A percentile compares a stretch with the other conserved stretches of the same genome.
Evolutionary conservation across 2,113 vertebrate genomes (phyloP).

Genomic region (Spilogale gracilis): DNA sequence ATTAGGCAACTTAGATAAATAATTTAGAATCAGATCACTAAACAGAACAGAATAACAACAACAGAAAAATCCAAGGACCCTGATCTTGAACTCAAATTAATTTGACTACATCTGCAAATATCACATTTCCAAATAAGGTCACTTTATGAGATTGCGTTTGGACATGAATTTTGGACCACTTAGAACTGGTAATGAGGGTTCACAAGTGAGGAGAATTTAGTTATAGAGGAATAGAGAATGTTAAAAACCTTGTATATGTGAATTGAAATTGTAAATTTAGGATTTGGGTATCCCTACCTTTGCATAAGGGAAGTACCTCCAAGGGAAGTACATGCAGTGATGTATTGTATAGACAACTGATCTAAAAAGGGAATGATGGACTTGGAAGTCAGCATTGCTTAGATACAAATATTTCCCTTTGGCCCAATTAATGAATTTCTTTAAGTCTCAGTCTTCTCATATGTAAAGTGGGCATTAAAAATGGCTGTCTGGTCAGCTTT

Average conservation of each 20-base stretch:
- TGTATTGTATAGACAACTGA: not conserved
- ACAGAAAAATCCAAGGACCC: not conserved
- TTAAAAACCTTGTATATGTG: not conserved
- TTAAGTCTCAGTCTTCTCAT: not conserved
- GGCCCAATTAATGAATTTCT: not conserved
- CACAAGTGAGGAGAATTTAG: not conserved
- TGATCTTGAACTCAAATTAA: not conserved
- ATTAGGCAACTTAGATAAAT: not conserved
- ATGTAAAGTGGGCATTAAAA: not conserved
- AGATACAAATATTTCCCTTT: not conserved
- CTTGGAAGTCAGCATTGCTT: not conserved
- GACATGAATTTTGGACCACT: not conserved
- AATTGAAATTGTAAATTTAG: not conserved
- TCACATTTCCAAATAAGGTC: not conserved
- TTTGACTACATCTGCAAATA: not conserved
- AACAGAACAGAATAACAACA: not conserved
- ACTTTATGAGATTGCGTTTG: not conserved
- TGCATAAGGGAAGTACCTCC: not conserved
- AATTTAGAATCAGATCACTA: not conserved
- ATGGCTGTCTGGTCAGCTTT: not conserved
- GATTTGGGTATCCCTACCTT: not conserved
- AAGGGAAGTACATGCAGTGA: not conserved
- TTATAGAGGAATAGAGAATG: not conserved
- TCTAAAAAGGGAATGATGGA: not conserved
- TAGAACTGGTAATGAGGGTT: not conserved